A percentile compares a stretch with the other conserved stretches of the same genome.
Conservation (phyloP, 2,888 invertebrate genomes). For the Scaptomyza parva region DNA sequence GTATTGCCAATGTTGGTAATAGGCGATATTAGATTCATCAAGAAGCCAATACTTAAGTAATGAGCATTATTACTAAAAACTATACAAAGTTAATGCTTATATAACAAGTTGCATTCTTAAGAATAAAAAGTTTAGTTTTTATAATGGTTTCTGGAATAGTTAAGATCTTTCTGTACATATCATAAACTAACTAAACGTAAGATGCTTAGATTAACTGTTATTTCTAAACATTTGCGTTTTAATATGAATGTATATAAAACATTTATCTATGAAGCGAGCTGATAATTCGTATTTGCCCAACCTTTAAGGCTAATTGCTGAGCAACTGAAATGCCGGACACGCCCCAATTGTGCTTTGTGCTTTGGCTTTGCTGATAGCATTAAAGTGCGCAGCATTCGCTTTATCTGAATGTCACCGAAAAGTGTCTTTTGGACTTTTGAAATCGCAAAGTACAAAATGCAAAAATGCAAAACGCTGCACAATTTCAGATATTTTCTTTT, state of each 20-base stretch:
- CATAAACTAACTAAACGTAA: background rate
- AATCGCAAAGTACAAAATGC: constrained; percentile 53
- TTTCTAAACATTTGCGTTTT: background rate
- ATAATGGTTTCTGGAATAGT: background rate
- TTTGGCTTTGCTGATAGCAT: constrained; percentile 60
- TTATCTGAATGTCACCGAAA: constrained; percentile 71
- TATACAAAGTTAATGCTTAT: no score
- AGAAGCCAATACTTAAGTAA: constrained; percentile 5
- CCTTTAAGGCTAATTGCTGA: constrained; percentile 23
- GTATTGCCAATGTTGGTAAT: constrained; percentile 2
- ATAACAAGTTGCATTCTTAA: no score
- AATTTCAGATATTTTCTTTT: constrained; percentile 51
- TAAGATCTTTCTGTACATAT: no score
- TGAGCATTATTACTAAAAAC: background rate
- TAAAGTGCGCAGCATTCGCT: constrained; percentile 68
- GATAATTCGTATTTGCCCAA: constrained; percentile 11
- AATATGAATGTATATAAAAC: background rate
- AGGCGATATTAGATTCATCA: constrained; percentile 3
- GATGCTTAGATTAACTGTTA: background rate
- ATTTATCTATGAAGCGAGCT: constrained; percentile 27
- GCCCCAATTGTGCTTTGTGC: constrained; percentile 37
- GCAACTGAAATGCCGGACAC: constrained; percentile 35
- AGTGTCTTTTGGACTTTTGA: constrained; percentile 31
- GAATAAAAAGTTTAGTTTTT: no score
- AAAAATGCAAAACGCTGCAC: constrained; percentile 60